phyloP scores from a whole-genome alignment of 2,113 vertebrate genomes.

The Chloebia gouldiae region DNA sequence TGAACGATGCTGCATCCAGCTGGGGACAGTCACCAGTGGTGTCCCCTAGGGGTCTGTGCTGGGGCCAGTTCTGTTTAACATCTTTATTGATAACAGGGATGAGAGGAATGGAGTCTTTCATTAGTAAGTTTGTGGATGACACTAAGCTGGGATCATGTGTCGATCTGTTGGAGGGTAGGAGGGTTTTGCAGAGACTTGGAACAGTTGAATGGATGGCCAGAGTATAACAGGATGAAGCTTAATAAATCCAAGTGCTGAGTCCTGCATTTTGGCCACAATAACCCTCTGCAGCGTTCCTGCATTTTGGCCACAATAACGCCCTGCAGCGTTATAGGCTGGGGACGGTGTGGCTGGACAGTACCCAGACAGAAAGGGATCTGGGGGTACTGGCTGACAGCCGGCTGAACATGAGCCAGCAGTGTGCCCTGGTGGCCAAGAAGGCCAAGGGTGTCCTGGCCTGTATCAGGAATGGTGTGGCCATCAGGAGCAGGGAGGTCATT shows the following conservation, averaged over 20 bases:
- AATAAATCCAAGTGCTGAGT: rapidly evolving
- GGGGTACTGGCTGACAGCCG: rapidly evolving
- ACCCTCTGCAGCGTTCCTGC: no score
- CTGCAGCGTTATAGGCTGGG: rapidly evolving
- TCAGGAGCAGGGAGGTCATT: not conserved
- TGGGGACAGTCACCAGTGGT: no score
- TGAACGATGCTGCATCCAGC: no score
- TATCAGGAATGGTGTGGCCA: not conserved
- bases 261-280: not conserved
- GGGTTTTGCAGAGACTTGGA: not conserved
- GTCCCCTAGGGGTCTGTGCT: no score
- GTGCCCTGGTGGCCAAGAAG: not conserved
- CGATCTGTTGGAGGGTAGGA: not conserved
- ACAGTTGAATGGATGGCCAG: not conserved
- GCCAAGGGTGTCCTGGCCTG: not conserved
- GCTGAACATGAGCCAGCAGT: not conserved
- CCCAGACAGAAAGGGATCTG: not conserved
- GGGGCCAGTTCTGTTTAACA: no score
- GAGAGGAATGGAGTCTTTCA: no score
- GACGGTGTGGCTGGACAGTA: not conserved
- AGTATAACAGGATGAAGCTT: not conserved
- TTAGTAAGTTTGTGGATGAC: not conserved
- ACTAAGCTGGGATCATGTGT: not conserved
- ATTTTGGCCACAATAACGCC: not conserved
- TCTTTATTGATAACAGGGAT: no score